Evolutionary conservation across 2,113 vertebrate genomes (phyloP), one percentile per base, ranked within the genome.

Genomic region (Dendropsophus ebraccatus): DNA sequence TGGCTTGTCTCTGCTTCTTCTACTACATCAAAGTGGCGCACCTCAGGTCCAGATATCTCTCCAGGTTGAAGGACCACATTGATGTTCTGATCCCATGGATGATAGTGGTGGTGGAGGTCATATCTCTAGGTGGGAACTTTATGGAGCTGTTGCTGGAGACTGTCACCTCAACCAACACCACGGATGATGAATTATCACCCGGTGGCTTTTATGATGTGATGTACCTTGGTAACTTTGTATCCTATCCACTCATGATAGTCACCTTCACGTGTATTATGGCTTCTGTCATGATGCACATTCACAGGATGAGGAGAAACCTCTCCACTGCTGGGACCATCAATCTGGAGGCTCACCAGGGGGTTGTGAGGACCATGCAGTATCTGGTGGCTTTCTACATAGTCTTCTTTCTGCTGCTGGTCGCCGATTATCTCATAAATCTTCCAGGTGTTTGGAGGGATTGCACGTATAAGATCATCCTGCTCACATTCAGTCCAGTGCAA

Each of bases 1-100:
- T 35, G 23, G 7, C 35, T 8, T 62, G 78, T 45, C 78, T 81
- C 56, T 60, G 35, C 54, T 56, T 81, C 78, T 81, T 81, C 54
- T 81, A 81, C 23, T 81, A 41, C 45, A 37, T 62, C 13, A 81
- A 62, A 45, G n/a, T 81, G 12, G 41, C n/a, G 14, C 6, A 32
- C 14, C 62, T 81, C 78, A 25, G 30, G 5, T 81, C 78, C 12
- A 35, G 54, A 0, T 35, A n/a, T 25, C 78, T 81, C 30, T 19
- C 56, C 37, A n/a, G 2, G 32, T 12, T 60, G 23, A 81, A 81
- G 56, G 23, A 60, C 9, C 62, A 62, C 30, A 62, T 81, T 12
- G 35, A 62, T 23, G 13, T 14, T 1, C 37, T 45, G 16, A 25
- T 62, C 28, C 35, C 54, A 9, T 65, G 78, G 78, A n/a, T 35